Evolutionary conservation across 2,888 invertebrate genomes (phyloP).

Genomic region (Trisateles emortualis): DNA sequence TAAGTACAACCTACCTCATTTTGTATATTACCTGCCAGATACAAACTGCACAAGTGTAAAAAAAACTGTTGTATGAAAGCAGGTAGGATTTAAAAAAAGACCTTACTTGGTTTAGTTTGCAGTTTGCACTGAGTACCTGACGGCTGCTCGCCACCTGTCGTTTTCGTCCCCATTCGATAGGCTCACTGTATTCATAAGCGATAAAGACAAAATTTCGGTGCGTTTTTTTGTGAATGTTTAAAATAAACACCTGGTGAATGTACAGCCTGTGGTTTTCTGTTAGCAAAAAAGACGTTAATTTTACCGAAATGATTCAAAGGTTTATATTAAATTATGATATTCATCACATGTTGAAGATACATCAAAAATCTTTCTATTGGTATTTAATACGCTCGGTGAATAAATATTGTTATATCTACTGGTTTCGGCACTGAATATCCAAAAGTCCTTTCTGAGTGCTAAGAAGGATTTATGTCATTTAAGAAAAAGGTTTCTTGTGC

Average conservation of each 20-base stretch:
- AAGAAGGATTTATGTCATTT: no score
- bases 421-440: no score
- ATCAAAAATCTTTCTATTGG: no score
- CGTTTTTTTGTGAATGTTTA: slow-evolving; percentile 4
- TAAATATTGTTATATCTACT: no score
- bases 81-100: slow-evolving; percentile 50
- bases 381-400: no score
- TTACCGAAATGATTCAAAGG: neutral
- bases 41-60: no score
- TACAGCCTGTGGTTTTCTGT: slow-evolving; percentile 4
- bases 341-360: no score
- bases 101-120: slow-evolving; percentile 38
- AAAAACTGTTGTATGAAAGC: slow-evolving; percentile 21
- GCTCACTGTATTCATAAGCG: slow-evolving; percentile 31
- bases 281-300: neutral
- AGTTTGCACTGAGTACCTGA: slow-evolving; percentile 62
- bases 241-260: slow-evolving; percentile 29
- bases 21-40: no score
- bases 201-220: slow-evolving; percentile 24
- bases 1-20: no score
- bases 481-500: no score
- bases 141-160: slow-evolving; percentile 59
- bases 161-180: slow-evolving; percentile 28
- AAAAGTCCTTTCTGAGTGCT: no score
- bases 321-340: no score